Base-by-base conservation (phyloP, 2,113 vertebrate species). In the Thunnus thynnus region DNA sequence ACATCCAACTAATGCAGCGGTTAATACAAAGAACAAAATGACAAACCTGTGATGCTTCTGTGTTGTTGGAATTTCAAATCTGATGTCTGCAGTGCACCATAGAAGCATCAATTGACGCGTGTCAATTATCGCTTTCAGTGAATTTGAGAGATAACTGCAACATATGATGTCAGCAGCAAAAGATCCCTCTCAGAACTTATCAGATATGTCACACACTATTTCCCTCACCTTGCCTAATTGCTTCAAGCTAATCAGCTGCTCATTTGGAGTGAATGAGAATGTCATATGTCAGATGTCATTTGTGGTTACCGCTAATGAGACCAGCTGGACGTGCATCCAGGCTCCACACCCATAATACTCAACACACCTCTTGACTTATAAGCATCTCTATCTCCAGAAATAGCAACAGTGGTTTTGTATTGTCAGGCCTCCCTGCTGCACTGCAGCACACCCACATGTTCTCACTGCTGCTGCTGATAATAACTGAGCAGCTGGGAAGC, bases 371-470 rank as follows among this genome's bases (percentile, higher is more conserved):
- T 83, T 30, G 61, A 80, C 72, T 83, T 78, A 48, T 47, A 17
- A 75, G 63, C 72, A 77, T 84, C 66, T 83, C 46, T 2, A 13
- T 57, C 54, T 89, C 81, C 75, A 84, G 66, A 78, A 93, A 93
- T 88, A 88, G 89, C 81, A 88, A 30, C 60, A 64, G 71, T 78
- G 81, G 62, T 88, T 88, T 88, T 78, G 80, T 89, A 86, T 86
- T 86, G 78, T 77, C 76, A 82, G 86, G 72, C 77, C 65, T 89
- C 86, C 82, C 79, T 88, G 83, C 92, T 90, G 87, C 91, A 91
- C 72, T 91, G 90, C 91, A 91, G 89, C 90, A 91, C 90, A 82
- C 85, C 91, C 89, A 87, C 88, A 82, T 76, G 61, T 84, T 76
- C 68, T 77, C 69, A 27, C 27, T 48, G 41, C 79, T 30, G 27